Evolutionary conservation across 2,797 vertebrate genomes (phyloP), one percentile per base, ranked within the genome.

Genomic region (Oceanodroma leucorhoa): DNA sequence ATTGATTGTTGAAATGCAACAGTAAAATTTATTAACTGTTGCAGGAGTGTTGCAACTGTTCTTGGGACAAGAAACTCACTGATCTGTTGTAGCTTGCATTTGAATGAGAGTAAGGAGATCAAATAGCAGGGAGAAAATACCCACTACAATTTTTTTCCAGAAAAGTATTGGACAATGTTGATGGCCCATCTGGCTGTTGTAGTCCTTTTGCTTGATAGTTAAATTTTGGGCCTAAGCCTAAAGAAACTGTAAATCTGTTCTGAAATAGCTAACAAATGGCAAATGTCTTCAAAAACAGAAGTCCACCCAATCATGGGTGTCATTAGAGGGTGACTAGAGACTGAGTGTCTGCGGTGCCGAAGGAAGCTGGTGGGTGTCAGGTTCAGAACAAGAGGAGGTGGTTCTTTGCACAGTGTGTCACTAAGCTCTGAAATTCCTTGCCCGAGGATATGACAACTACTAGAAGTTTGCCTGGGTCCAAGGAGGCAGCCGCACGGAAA

Each of bases 311-410:
- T 41, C 66, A 61, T 24, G 51, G 50, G 20, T 91, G 72, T 91
- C 58, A 19, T 93, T 86, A 65, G 34, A 79, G 88, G 77, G 73
- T 86, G 88, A 81, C 72, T 72, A 18, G 83, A 81, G 76, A 62
- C 45, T 1, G 0, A 36, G 20, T 34, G 46, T 88, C 77, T 86
- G 69, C 2, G 7, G 41, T 76, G 54, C 69, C 58, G 54, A 26
- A 93, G 77, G 95, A 94, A 87, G 85, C 54, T 93, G 54, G 80
- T 94, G 83, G 77, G 85, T 88, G 83, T 83, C 50, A 34, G 14
- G 10, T 79, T 91, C 43, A 58, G 94, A 95, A 87, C 53, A 81
- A 79, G 92, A 95, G 83, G 92, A 96, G 86, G 80, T 95, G 88
- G 86, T 90, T 95, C 88, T 95, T 65, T 54, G 72, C 46, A 24